Percentiles rank a stretch among this genome's conserved stretches.
phyloP scores from a whole-genome alignment of 2,113 vertebrate species.

The Bufo bufo region DNA sequence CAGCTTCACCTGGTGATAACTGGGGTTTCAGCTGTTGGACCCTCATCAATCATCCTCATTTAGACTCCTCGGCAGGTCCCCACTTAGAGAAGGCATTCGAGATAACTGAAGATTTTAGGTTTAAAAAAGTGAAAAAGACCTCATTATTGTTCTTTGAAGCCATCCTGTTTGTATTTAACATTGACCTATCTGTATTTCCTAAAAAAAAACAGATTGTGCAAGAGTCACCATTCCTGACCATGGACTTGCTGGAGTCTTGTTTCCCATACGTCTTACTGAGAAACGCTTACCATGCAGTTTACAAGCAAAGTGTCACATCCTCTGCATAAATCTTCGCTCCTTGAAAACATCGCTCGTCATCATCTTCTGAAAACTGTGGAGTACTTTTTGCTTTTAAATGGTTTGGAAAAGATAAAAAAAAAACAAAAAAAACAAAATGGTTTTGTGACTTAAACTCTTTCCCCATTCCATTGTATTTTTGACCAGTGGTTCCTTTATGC shows the following conservation, averaged over 20 bases:
- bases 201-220: slow-evolving; percentile 91
- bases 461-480: slow-evolving; percentile 76
- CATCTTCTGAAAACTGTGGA: slow-evolving; percentile 78
- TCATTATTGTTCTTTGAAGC: no score
- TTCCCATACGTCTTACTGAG: slow-evolving; percentile 97
- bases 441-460: slow-evolving; percentile 77
- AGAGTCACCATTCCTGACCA: slow-evolving; percentile 98
- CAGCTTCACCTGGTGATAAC: no score
- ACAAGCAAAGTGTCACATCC: slow-evolving; percentile 95
- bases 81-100: background rate
- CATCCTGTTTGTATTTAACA: background rate
- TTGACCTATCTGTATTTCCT: background rate
- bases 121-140: no score
- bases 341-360: slow-evolving; percentile 73
- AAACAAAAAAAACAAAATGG: slow-evolving; percentile 62
- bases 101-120: background rate
- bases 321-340: slow-evolving; percentile 80
- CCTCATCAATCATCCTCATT: background rate
- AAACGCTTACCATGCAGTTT: slow-evolving; percentile 98
- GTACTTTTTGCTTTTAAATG: slow-evolving; percentile 75
- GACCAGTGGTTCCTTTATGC: slow-evolving; percentile 79
- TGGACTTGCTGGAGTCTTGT: slow-evolving; percentile 98
- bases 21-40: background rate
- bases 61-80: background rate
- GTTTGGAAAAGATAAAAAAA: slow-evolving; percentile 67